Percentiles rank a stretch among this genome's conserved stretches.
Conservation (phyloP, 2,888 invertebrate species). For the Cantharis flavilabris region DNA sequence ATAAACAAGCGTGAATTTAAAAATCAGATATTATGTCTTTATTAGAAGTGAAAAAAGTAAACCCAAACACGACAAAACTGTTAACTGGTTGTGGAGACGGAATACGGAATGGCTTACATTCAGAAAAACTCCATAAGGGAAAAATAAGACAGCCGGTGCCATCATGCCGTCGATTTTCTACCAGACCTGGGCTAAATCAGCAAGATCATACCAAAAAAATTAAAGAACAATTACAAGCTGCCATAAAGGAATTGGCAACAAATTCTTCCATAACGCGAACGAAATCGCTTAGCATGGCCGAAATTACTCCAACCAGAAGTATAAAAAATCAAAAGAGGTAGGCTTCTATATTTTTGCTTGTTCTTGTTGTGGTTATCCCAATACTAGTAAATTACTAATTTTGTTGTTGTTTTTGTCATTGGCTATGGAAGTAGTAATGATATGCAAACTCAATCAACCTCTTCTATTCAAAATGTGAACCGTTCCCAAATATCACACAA, state of each 20-base stretch:
- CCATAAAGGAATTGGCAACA: conserved; percentile 10
- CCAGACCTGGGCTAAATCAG: conserved; percentile 5
- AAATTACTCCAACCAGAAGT: conserved; percentile 16
- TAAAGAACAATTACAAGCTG: conserved; percentile 9
- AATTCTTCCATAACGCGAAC: conserved; percentile 6
- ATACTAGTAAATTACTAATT: background rate
- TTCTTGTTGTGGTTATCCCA: too few relatives aligned
- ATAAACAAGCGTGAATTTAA: conserved; percentile 10
- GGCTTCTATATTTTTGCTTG: background rate
- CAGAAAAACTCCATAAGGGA: background rate
- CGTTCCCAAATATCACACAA: background rate
- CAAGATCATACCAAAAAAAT: conserved; percentile 3
- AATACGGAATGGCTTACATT: conserved; percentile 2
- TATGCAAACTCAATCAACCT: background rate
- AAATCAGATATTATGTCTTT: conserved; percentile 15
- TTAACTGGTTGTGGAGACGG: conserved; percentile 20
- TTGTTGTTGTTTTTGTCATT: background rate
- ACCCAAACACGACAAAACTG: conserved; percentile 1
- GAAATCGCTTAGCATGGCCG: conserved; percentile 18
- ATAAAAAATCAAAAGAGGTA: background rate
- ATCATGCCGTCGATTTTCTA: conserved; percentile 21
- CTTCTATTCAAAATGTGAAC: background rate
- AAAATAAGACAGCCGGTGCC: conserved; percentile 7
- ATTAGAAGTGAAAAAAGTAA: conserved; percentile 5
- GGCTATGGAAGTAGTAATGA: background rate